These are phyloP conservation scores for Xyliphius kryptos DNA, from an alignment of 2,113 vertebrate species.

Conservation along the genomic window DNA sequence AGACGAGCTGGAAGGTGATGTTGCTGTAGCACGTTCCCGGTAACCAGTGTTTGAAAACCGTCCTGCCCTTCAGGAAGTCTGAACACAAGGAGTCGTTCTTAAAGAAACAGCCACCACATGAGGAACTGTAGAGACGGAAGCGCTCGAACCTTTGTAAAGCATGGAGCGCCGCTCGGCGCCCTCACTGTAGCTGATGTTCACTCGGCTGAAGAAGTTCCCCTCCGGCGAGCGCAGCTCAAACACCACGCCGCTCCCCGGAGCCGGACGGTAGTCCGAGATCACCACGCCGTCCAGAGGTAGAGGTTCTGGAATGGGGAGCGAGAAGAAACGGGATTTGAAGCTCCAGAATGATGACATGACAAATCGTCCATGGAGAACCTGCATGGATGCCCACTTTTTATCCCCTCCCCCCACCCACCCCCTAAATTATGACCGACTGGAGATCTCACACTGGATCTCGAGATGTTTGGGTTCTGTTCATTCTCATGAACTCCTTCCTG, in stretches of 20 bases:
- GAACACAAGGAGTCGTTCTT: conserved; percentile 1
- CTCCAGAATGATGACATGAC: too few relatives aligned
- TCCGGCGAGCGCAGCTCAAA: conserved; percentile 85
- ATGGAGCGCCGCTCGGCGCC: conserved; percentile 74
- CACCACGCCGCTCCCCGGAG: conserved; percentile 89
- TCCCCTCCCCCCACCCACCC: too few relatives aligned
- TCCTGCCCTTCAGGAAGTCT: conserved; percentile 91
- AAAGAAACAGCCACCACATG: too few relatives aligned
- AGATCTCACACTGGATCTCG: too few relatives aligned
- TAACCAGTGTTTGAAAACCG: conserved; percentile 93
- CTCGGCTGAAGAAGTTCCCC: conserved; percentile 86
- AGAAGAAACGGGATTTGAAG: background rate
- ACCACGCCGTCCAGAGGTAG: conserved; percentile 77
- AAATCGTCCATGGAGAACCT: too few relatives aligned
- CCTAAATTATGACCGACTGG: too few relatives aligned
- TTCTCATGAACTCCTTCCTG: too few relatives aligned
- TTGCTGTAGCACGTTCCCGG: conserved; percentile 89
- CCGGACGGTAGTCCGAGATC: conserved; percentile 80
- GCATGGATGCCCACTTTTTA: too few relatives aligned
- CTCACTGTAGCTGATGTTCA: conserved; percentile 92
- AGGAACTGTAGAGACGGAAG: too few relatives aligned
- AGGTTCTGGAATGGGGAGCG: conserved; percentile 72
- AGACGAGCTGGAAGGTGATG: conserved; percentile 90
- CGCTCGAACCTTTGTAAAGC: conserved; percentile 97
- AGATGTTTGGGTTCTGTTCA: background rate